Percentiles rank a stretch among this genome's conserved stretches.
Evolutionary conservation across 2,113 vertebrate genomes (phyloP).

Genomic region (Pseudorectes ferrugineus): DNA sequence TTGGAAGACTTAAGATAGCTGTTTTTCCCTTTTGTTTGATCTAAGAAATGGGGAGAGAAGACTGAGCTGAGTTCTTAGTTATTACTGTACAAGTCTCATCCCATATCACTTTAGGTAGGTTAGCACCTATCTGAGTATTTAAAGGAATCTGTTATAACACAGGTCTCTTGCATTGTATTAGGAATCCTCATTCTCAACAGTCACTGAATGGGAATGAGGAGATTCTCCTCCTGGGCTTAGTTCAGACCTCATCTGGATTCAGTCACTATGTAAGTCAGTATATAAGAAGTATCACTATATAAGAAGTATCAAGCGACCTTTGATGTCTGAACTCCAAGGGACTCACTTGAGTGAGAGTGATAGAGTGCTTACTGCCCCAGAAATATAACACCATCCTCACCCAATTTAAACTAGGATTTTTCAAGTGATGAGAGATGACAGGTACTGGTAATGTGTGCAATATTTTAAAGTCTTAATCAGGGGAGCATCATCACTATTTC

Average conservation of each 20-base stretch:
- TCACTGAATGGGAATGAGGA: not conserved
- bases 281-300: not conserved
- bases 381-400: not conserved
- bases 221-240: not conserved
- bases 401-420: not conserved
- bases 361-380: not conserved
- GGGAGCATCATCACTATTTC: not conserved
- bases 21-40: not conserved
- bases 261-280: not conserved
- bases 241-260: not conserved
- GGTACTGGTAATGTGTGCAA: not conserved
- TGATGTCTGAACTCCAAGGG: not conserved
- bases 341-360: not conserved
- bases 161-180: not conserved
- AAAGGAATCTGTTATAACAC: not conserved
- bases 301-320: not conserved
- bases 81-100: not conserved
- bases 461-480: not conserved
- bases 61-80: not conserved
- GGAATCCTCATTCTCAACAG: not conserved
- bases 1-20: not conserved
- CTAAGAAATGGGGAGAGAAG: not conserved
- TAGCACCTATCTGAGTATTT: not conserved
- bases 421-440: not conserved
- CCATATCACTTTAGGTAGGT: not conserved